Conservation (phyloP, 2,888 invertebrate species). For the Cryptus viduatorius region DNA sequence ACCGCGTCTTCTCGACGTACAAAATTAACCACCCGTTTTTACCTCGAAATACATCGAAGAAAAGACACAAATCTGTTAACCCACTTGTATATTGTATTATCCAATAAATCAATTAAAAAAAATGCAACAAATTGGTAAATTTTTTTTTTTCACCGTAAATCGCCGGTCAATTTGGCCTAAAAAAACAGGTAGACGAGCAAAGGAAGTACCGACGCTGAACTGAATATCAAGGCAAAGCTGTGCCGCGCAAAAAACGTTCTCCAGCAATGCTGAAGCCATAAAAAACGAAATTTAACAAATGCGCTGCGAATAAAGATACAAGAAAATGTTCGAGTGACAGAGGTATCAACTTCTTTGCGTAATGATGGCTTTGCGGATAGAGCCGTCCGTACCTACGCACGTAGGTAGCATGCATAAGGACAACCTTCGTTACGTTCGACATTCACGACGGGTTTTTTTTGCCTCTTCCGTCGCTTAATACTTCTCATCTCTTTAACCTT, state of each 20-base stretch:
- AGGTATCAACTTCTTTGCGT: conserved; percentile 32
- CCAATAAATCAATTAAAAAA: too few species aligned
- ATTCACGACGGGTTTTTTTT: conserved; percentile 71
- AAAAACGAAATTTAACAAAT: conserved; percentile 40
- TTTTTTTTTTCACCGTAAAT: too few species aligned
- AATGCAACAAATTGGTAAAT: too few species aligned
- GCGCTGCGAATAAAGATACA: conserved; percentile 5
- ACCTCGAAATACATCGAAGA: background rate
- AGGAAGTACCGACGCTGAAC: too few species aligned
- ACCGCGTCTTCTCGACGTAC: conserved; percentile 7
- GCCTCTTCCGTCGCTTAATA: conserved; percentile 55
- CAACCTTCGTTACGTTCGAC: conserved; percentile 65
- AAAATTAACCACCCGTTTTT: background rate
- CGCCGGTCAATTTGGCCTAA: too few species aligned
- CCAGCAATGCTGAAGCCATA: background rate
- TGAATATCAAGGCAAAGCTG: too few species aligned
- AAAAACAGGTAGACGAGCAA: too few species aligned
- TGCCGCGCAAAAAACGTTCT: too few species aligned
- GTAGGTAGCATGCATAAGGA: conserved; percentile 40
- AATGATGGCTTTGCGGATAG: conserved; percentile 38
- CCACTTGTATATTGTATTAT: too few species aligned
- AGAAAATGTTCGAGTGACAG: background rate
- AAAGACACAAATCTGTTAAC: background rate
- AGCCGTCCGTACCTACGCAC: conserved; percentile 49
- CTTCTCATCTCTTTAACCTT: conserved; percentile 15